Evolutionary conservation across 1,140 invertebrate genomes (phyloP), one percentile per base, ranked within the genome.

Genomic region (Daktulosphaira vitifoliae): DNA sequence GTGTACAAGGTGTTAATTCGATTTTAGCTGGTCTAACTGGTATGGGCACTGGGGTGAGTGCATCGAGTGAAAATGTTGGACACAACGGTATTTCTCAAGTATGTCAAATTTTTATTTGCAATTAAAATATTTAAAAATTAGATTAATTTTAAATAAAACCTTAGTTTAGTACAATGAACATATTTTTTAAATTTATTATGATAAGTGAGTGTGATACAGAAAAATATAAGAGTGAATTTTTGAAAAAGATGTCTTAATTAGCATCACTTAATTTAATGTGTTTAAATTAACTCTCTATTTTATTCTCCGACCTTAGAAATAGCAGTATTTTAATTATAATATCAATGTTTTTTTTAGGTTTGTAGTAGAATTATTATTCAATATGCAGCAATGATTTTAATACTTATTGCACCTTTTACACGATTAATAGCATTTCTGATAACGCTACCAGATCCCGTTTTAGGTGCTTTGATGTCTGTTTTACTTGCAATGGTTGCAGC

Each of bases 1-100:
- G 56, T 1, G 6, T 62, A 0, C 42, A 62, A 48, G 56, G 56
- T 20, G 15, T 62, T 2, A 22, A 16, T 22, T 48, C 42, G 11
- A 22, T 48, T 48, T 22, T 62, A 11, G 56, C 56, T 2, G 42
- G 56, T 48, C 7, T 62, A 1, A 2, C 46, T 9, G 56, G 56
- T 15, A 62, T 20, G 9, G 42, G 42, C 4, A 46, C 42, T 1
- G 42, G 56, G 2, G 2, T 62, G 13, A 33, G 26, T 3, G 25
- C 25, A 0, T 62, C 56, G 23, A 62, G 56, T 6, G 56, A 62
- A 62, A 62, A 62, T 11, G 56, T 62, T 7, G 56, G 56, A n/a
- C 44, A 62, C 7, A 62, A 46, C 2, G 56, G 56, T 3, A 62
- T 62, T 2, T 46, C 56, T 7, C 39, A 13, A 16, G 56, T 62